A percentile compares a stretch with the other conserved stretches of the same genome.
These are phyloP conservation scores for Oryzias curvinotus DNA, from an alignment of 2,113 vertebrate genomes.

Conservation along the genomic window DNA sequence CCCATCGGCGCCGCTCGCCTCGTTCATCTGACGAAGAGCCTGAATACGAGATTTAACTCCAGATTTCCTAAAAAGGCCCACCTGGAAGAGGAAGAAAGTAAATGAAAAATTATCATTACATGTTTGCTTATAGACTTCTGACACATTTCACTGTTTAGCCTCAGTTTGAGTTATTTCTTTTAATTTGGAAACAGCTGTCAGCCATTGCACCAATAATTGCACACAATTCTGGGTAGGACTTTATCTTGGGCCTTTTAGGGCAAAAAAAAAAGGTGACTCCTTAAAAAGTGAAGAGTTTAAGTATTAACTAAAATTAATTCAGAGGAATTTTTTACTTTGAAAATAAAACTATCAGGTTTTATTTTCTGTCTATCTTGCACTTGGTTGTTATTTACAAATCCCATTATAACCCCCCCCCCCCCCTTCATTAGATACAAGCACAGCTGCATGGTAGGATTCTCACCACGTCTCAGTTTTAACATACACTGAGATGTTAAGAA, in stretches of 20 bases:
- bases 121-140: neutral
- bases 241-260: constrained; percentile 42
- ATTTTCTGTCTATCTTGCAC: constrained; percentile 19
- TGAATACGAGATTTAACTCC: constrained; percentile 97
- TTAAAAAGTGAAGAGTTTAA: constrained; percentile 11
- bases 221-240: constrained; percentile 14
- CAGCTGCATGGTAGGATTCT: constrained; percentile 34
- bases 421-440: constrained; percentile 1
- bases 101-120: constrained; percentile 13
- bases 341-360: constrained; percentile 28
- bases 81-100: constrained; percentile 73
- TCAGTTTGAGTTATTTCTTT: neutral
- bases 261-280: constrained; percentile 30
- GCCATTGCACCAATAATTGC: neutral
- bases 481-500: neutral
- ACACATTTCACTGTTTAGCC: constrained; percentile 2
- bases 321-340: constrained; percentile 46
- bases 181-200: too few species aligned
- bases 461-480: constrained; percentile 8
- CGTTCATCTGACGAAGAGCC: constrained; percentile 93
- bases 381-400: constrained; percentile 12
- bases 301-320: too few species aligned
- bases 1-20: constrained; percentile 79
- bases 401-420: neutral
- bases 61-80: constrained; percentile 95